Evolutionary conservation across 2,888 invertebrate genomes (phyloP).

Genomic region (Anarsia innoxiella): DNA sequence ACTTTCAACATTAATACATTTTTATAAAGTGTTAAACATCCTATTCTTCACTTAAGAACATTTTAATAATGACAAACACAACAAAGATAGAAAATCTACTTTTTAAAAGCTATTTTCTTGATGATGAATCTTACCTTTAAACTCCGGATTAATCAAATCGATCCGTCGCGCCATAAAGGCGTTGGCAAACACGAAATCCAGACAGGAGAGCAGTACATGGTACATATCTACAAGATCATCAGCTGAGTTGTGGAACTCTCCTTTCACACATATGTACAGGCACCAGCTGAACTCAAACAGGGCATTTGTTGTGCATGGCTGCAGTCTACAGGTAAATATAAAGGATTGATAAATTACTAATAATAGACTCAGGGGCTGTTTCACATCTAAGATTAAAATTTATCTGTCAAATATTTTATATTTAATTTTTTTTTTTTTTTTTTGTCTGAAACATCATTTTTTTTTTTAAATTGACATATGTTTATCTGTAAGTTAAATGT

Average conservation of each 20-base stretch:
- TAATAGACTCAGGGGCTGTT: no score
- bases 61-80: no score
- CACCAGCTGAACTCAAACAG: constrained; percentile 97
- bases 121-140: constrained; percentile 82
- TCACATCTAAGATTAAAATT: no score
- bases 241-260: constrained; percentile 88
- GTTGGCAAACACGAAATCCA: constrained; percentile 93
- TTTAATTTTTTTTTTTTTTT: no score
- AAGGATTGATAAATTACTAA: no score
- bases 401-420: no score
- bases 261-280: constrained; percentile 91
- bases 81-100: not conserved
- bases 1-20: not conserved
- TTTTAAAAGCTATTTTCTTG: no score
- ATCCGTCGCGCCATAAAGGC: constrained; percentile 85
- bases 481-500: no score
- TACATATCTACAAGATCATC: constrained; percentile 96
- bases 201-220: constrained; percentile 91
- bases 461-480: no score
- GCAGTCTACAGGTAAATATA: no score
- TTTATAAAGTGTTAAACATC: not conserved
- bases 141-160: constrained; percentile 90
- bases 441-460: no score
- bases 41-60: no score
- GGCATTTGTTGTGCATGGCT: constrained; percentile 86